A percentile compares a stretch with the other conserved stretches of the same genome.
These are phyloP conservation scores for Diachrysia chrysitis DNA, from an alignment of 2,888 invertebrate species.

Conservation along the genomic window DNA sequence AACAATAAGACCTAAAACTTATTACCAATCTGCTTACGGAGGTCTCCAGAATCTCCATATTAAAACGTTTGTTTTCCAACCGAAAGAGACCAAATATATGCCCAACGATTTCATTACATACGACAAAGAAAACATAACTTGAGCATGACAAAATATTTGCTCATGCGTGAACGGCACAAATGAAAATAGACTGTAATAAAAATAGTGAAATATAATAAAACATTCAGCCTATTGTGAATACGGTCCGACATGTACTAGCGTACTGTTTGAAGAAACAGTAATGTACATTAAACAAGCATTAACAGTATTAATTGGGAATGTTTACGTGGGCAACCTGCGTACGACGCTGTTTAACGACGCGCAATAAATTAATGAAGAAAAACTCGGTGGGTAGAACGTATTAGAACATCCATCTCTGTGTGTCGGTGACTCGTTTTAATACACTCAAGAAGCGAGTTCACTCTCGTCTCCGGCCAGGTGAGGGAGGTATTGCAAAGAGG, in stretches of 20 bases:
- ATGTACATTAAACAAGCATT: conserved; percentile 44
- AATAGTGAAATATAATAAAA: conserved; percentile 38
- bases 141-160: conserved; percentile 50
- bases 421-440: conserved; percentile 53
- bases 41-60: conserved; percentile 18
- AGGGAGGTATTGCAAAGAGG: conserved; percentile 30
- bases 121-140: conserved; percentile 43
- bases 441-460: conserved; percentile 46
- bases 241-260: conserved; percentile 33
- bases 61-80: conserved; percentile 31
- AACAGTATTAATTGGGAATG: conserved; percentile 55
- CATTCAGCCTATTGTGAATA: conserved; percentile 36
- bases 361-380: conserved; percentile 47
- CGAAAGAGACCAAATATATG: conserved; percentile 38
- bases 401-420: conserved; percentile 46
- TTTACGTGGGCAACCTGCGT: conserved; percentile 51
- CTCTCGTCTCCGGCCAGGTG: conserved; percentile 35
- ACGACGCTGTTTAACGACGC: conserved; percentile 48
- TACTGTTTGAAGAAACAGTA: conserved; percentile 2
- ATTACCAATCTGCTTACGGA: conserved; percentile 13
- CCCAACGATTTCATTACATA: conserved; percentile 43
- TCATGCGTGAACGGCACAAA: conserved; percentile 36
- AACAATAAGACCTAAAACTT: neutral
- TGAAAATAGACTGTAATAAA: conserved; percentile 42
- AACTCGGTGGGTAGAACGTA: conserved; percentile 14